Evolutionary conservation across 2,888 invertebrate genomes (phyloP), one percentile per base, ranked within the genome.

Genomic region (Parasteatoda lunata): DNA sequence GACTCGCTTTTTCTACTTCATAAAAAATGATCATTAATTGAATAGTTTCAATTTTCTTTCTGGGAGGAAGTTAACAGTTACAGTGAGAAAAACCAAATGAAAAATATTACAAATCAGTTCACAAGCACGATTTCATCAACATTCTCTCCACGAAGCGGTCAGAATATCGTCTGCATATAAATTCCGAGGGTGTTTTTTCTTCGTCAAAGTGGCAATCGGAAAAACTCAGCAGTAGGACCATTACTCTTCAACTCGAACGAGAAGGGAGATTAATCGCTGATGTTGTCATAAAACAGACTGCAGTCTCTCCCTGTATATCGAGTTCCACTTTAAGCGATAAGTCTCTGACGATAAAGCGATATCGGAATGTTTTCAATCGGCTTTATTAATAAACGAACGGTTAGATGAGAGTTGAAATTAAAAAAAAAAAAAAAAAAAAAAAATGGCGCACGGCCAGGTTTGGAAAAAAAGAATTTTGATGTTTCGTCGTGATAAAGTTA

Each of bases 351-450:
- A 84, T 84, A 84, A 84, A 84, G 69, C 78, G 75, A 69, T 78
- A 84, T 84, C 75, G 78, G 84, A 75, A 75, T 78, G 78, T 78
- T 84, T 84, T 79, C 84, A 84, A 79, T 84, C 84, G 84, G 52
- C 48, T 68, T 77, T 78, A 84, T 84, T 84, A 84, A 79, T 84
- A 84, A 77, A 80, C 49, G 71, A 79, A 71, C n/a, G 66, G 5
- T n/a, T 65, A 66, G 68, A 73, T 51, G 73, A 65, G n/a, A 52
- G 47, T 52, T 30, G 52, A 48, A 77, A 68, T 77, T 11, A 68
- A 51, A 76, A 77, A 77, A 73, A 73, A n/a, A n/a, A n/a, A n/a
- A n/a, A n/a, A n/a, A n/a, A n/a, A 72, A 73, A 69, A 69, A 59
- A 59, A 59, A 59, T 59, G 59, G 59, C 59, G 59, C 59, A 80